Evolutionary conservation across 2,113 vertebrate species (phyloP).

Genomic region (Mormyrus lacerda): DNA sequence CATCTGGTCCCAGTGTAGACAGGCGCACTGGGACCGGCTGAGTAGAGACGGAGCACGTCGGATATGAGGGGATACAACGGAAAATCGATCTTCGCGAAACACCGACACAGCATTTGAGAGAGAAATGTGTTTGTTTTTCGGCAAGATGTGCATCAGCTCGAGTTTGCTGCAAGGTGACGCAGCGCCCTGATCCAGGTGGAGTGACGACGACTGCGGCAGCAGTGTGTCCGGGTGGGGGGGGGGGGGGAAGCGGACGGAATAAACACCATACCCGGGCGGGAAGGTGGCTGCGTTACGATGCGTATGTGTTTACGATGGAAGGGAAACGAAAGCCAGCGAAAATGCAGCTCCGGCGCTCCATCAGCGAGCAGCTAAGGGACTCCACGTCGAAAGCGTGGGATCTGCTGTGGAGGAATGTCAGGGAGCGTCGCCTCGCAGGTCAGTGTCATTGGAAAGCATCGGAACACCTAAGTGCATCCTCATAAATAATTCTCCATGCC

Average conservation of each 20-base stretch:
- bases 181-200: constrained; percentile 50
- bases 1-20: constrained; percentile 17
- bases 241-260: constrained; percentile 20
- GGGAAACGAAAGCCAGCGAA: constrained; percentile 56
- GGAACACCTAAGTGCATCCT: not conserved
- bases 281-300: constrained; percentile 46
- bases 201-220: constrained; percentile 53
- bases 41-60: not conserved
- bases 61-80: not conserved
- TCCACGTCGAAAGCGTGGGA: constrained; percentile 91
- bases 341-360: constrained; percentile 78
- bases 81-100: not conserved
- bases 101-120: not conserved
- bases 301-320: constrained; percentile 63
- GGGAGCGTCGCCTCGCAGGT: constrained; percentile 88
- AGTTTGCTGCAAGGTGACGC: constrained; percentile 51
- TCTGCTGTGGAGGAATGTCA: constrained; percentile 85
- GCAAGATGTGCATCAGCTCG: constrained; percentile 14
- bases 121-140: not conserved
- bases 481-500: not conserved
- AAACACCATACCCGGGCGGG: constrained; percentile 31
- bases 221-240: not conserved
- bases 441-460: constrained; percentile 43
- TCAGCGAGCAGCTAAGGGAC: constrained; percentile 91
- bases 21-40: not conserved